Conservation (phyloP, 2,888 invertebrate species). For the Drosophila anomelani region DNA sequence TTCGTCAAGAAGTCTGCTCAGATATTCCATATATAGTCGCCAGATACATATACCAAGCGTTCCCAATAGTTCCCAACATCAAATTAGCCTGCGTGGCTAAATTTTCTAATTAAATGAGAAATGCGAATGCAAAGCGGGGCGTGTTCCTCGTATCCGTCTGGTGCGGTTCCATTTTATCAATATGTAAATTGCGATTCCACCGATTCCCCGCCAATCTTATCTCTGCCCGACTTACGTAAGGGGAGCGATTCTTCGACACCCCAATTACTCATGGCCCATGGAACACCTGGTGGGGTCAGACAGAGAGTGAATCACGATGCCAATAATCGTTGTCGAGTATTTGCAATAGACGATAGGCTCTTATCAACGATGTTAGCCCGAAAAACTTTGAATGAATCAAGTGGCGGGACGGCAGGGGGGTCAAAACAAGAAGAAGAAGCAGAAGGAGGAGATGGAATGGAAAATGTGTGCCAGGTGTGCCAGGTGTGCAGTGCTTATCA, state of each 20-base stretch:
- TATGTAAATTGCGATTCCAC: conserved; percentile 42
- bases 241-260: conserved; percentile 16
- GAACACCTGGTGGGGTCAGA: conserved; percentile 47
- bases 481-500: conserved; percentile 58
- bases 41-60: background rate
- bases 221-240: conserved; percentile 41
- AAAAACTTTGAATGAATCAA: conserved; percentile 57
- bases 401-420: background rate
- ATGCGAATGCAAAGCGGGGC: conserved; percentile 52
- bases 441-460: background rate
- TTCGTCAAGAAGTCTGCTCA: conserved; percentile 25
- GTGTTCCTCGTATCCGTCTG: conserved; percentile 39
- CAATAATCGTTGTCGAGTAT: conserved; percentile 29
- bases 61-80: conserved; percentile 33
- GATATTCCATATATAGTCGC: background rate
- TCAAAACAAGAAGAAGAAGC: background rate
- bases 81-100: conserved; percentile 62
- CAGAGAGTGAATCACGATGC: conserved; percentile 46
- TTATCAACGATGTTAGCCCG: conserved; percentile 47
- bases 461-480: conserved; percentile 35
- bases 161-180: conserved; percentile 30
- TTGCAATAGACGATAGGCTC: conserved; percentile 23
- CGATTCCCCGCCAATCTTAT: conserved; percentile 53
- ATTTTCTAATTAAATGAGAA: conserved; percentile 67
- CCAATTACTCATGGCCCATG: conserved; percentile 31